These are phyloP conservation scores for Plectrocnemia conspersa DNA, from an alignment of 1,140 invertebrate species.

Conservation along the genomic window DNA sequence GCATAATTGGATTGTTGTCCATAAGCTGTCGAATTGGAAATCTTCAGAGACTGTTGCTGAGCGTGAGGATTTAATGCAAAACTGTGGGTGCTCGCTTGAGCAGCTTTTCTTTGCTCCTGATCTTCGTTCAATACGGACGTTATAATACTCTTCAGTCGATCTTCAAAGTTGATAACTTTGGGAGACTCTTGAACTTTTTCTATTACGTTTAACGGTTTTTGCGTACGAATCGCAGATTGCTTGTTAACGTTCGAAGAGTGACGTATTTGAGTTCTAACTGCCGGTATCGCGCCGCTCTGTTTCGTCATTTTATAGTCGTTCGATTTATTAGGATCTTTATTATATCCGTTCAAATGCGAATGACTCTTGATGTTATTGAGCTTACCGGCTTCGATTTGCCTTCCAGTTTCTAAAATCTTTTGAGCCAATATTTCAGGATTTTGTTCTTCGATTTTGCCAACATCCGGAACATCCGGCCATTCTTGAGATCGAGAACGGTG, in stretches of 20 bases:
- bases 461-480: conserved; percentile 84
- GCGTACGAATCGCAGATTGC: conserved; percentile 44
- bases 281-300: conserved; percentile 7
- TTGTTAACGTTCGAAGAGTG: conserved; percentile 38
- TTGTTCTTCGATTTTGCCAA: conserved; percentile 85
- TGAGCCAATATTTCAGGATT: conserved; percentile 84
- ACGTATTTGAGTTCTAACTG: conserved; percentile 37
- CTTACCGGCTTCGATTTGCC: conserved; percentile 80
- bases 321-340: conserved; percentile 42
- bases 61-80: conserved; percentile 29
- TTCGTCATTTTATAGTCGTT: conserved; percentile 38
- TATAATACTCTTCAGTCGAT: conserved; percentile 87
- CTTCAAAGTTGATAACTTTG: conserved; percentile 82
- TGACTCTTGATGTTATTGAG: conserved; percentile 44
- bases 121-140: conserved; percentile 86
- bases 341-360: conserved; percentile 45
- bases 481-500: conserved; percentile 76
- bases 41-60: conserved; percentile 16
- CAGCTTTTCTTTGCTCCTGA: conserved; percentile 52
- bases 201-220: conserved; percentile 48
- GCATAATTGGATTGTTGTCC: conserved; percentile 16
- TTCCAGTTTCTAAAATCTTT: conserved; percentile 82
- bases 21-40: conserved; percentile 28
- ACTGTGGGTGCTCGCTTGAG: conserved; percentile 35
- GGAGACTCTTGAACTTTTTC: conserved; percentile 67